Evolutionary conservation across 1,140 invertebrate species (phyloP).

Genomic region (Leptoteleia sp.): DNA sequence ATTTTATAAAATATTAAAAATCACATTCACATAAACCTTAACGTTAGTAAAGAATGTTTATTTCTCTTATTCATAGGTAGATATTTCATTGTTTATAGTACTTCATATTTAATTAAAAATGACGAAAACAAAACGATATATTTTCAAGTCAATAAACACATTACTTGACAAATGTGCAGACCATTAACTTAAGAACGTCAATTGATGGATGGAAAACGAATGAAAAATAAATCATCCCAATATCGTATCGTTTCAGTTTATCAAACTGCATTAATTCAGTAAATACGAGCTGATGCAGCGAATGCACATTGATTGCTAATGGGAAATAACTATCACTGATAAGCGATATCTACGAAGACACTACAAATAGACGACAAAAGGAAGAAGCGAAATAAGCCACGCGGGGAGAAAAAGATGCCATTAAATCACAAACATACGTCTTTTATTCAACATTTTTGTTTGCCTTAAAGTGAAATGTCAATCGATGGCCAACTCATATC

Average conservation of each 20-base stretch:
- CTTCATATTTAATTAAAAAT: neutral
- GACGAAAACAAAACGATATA: neutral
- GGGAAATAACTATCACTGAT: conserved; percentile 17
- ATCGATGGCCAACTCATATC: too few species aligned
- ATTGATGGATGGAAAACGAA: neutral
- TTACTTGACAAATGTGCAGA: neutral
- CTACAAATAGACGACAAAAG: conserved; percentile 5
- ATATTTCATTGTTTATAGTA: neutral
- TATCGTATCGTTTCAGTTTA: conserved; percentile 1
- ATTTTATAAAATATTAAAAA: too few species aligned
- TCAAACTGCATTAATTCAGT: neutral
- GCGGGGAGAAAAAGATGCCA: too few species aligned
- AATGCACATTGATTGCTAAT: conserved; percentile 31
- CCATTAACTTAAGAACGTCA: neutral
- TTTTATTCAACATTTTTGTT: too few species aligned
- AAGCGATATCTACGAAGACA: conserved; percentile 13
- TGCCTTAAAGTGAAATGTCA: too few species aligned
- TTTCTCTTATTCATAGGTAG: too few species aligned
- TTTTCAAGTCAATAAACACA: neutral
- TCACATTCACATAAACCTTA: too few species aligned
- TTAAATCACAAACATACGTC: too few species aligned
- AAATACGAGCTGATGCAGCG: conserved; percentile 14
- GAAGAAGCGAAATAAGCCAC: conserved; percentile 10
- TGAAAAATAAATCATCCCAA: conserved; percentile 14
- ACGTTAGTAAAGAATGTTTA: too few species aligned